Conservation (phyloP, 2,113 vertebrate species). For the Nannospalax galili region DNA sequence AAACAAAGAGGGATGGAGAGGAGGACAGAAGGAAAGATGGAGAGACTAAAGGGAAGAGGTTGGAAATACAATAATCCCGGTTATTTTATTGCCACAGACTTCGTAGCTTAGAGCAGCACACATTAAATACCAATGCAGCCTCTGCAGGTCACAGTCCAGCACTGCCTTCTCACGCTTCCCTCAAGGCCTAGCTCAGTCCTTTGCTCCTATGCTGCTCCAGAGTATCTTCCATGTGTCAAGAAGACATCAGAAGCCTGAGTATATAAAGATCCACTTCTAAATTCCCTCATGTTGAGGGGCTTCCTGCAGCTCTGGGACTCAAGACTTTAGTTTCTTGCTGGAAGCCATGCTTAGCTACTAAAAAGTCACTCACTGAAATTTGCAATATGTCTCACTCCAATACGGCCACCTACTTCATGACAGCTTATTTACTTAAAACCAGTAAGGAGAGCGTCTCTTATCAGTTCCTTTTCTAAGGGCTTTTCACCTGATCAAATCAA, state of each 20-base stretch:
- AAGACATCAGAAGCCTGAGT: too few relatives aligned
- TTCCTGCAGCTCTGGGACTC: neutral
- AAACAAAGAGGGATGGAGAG: too few relatives aligned
- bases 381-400: neutral
- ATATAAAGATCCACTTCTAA: neutral
- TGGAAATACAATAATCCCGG: neutral
- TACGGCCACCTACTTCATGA: neutral
- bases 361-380: neutral
- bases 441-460: neutral
- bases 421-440: conserved; percentile 1
- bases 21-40: too few relatives aligned
- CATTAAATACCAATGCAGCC: neutral
- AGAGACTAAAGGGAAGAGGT: neutral
- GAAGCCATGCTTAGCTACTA: neutral
- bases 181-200: neutral
- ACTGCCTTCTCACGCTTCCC: too few relatives aligned
- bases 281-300: neutral
- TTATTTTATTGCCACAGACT: neutral
- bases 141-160: neutral
- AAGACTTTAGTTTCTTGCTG: neutral
- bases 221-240: too few relatives aligned
- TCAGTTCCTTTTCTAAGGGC: neutral
- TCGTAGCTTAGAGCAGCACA: neutral
- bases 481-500: neutral
- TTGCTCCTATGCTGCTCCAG: too few relatives aligned